Conservation (phyloP, 2,113 vertebrate species). For the Natator depressus region DNA sequence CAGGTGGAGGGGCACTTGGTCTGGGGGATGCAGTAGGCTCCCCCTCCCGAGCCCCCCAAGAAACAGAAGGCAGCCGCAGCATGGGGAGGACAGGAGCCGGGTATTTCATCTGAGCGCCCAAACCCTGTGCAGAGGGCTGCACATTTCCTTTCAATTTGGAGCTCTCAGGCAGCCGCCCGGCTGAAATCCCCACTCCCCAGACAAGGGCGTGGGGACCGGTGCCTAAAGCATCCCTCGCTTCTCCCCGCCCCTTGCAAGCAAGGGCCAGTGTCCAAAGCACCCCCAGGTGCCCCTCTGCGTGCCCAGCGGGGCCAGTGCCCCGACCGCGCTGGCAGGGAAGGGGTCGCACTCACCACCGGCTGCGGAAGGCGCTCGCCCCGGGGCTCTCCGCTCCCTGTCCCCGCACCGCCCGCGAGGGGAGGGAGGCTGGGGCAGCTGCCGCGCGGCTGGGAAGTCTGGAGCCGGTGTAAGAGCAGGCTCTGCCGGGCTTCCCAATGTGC, state of each 20-base stretch:
- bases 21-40: no score
- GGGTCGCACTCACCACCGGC: conserved; percentile 46
- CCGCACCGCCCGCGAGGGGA: background rate
- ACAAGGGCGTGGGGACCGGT: background rate
- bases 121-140: no score
- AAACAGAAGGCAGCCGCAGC: background rate
- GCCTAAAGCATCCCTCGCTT: background rate
- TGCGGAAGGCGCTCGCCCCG: conserved; percentile 10
- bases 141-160: background rate
- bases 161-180: no score
- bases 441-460: background rate
- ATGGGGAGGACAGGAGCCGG: background rate
- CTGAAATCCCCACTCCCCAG: no score
- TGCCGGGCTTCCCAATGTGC: conserved; percentile 26
- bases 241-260: background rate
- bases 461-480: conserved; percentile 5
- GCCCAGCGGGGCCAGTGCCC: background rate
- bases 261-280: background rate
- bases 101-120: background rate
- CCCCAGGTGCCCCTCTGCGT: background rate
- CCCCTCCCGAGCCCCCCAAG: background rate
- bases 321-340: background rate
- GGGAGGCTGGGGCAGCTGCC: background rate
- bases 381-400: background rate
- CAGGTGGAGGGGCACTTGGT: rapidly evolving